These are phyloP conservation scores for Stylophora pistillata DNA, from an alignment of 64 coral and sea anemone genomes.

Conservation along the genomic window DNA sequence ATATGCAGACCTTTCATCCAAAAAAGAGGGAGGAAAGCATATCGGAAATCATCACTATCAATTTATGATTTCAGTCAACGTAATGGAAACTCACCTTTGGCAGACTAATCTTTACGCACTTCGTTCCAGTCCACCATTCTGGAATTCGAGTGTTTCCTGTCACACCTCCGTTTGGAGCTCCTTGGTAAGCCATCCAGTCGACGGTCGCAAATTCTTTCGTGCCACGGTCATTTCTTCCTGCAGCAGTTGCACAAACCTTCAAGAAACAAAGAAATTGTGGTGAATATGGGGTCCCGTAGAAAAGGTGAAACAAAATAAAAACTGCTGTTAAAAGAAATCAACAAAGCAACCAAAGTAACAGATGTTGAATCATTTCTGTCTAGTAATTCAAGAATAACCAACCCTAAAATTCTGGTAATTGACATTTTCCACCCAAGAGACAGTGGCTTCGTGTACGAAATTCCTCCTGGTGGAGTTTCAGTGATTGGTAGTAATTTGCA, in stretches of 20 bases:
- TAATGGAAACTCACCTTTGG: constrained; percentile 21
- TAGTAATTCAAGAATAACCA: neutral
- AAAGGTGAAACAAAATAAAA: no score
- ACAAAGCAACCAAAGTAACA: no score
- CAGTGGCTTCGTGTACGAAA: constrained; percentile 72
- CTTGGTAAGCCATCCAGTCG: constrained; percentile 83
- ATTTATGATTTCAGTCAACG: no score
- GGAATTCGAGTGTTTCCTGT: constrained; percentile 30
- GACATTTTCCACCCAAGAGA: constrained; percentile 67
- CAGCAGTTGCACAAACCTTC: constrained; percentile 50
- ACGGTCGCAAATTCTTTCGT: constrained; percentile 24
- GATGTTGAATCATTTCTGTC: no score
- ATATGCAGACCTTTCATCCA: neutral
- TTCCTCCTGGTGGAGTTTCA: constrained; percentile 2
- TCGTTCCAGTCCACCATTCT: constrained; percentile 80
- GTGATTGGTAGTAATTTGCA: constrained; percentile 67
- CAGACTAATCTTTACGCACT: constrained; percentile 27
- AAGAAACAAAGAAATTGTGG: neutral
- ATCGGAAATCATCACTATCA: neutral
- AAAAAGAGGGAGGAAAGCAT: neutral
- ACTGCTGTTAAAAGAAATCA: no score
- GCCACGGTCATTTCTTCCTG: constrained; percentile 31
- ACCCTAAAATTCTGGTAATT: constrained; percentile 33
- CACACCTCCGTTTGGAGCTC: constrained; percentile 70
- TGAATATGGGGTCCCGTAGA: no score